Base-by-base conservation (phyloP, 2,797 vertebrate species). In the Oryzias dopingdopingensis region DNA sequence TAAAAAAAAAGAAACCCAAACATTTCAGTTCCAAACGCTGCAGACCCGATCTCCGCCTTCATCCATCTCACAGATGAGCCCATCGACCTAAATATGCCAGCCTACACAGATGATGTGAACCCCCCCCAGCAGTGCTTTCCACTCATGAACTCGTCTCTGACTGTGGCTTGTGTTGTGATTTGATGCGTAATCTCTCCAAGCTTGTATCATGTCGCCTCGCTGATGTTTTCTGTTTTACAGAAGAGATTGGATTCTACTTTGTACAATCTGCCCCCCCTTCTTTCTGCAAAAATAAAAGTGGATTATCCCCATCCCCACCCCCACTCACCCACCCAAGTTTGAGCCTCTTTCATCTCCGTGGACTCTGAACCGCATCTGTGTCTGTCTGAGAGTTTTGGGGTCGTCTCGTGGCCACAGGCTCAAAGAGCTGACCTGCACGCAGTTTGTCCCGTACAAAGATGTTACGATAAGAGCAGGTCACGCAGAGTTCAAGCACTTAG, bases 261-360 rank as follows among this genome's bases (percentile, higher is more conserved):
- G 37, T 52, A 23, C 51, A 22, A 14, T 14, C 14, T 47, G 37
- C 26, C 20, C 45, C 56, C 20, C 7, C 17, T 40, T 43, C 42
- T 43, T 12, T 46, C 60, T 46, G 50, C 59, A 62, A 76, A 65
- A 41, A 26, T 37, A 42, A 58, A 74, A 81, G 70, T 82, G 77
- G 80, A 86, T 88, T 81, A 85, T 66, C 72, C 61, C 16, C 32
- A 12, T 1, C 10, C 32, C 32, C 32, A 22, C 20, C 20, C 20
- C 20, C 20, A 22, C 20, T 22, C 32, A 37, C 32, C 29, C 29
- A 12, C n/a, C 48, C 15, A 29, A 74, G 80, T 83, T 82, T 75
- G 56, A 76, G 56, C 79, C 79, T 65, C 81, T 83, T 84, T 85
- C 77, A 77, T 77, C 70, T 70, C 69, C 74, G 41, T 45, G 26